Percentiles rank a stretch among this genome's conserved stretches.
These are phyloP conservation scores for Pseudorhombus dupliciocellatus DNA, from an alignment of 2,113 vertebrate genomes.

Conservation along the genomic window DNA sequence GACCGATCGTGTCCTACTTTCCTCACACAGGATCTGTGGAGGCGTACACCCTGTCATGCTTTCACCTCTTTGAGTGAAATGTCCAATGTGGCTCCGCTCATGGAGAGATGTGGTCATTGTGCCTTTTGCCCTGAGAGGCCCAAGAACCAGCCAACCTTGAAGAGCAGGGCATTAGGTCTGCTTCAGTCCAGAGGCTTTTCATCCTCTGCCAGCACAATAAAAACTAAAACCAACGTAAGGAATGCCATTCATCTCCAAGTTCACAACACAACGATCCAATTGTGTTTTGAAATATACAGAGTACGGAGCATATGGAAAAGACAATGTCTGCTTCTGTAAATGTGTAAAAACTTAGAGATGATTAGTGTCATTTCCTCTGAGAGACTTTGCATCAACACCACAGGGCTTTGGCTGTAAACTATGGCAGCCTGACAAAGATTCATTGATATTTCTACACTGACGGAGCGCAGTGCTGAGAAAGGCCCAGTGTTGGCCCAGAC, in stretches of 20 bases:
- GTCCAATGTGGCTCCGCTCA: conserved; percentile 50
- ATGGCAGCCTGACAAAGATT: conserved; percentile 47
- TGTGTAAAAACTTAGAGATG: conserved; percentile 19
- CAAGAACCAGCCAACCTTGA: conserved; percentile 69
- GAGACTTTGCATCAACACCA: conserved; percentile 29
- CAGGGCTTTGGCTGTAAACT: conserved; percentile 43
- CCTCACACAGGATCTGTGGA: conserved; percentile 52
- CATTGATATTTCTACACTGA: conserved; percentile 63
- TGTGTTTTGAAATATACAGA: conserved; percentile 38
- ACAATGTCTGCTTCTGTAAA: conserved; percentile 19
- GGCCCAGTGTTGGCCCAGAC: conserved; percentile 40
- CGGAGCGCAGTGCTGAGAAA: conserved; percentile 40
- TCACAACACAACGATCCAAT: conserved; percentile 36
- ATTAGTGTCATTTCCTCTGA: conserved; percentile 17
- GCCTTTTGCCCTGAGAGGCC: conserved; percentile 58
- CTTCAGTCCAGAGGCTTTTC: conserved; percentile 65
- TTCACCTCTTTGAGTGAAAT: conserved; percentile 63
- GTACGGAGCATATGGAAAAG: conserved; percentile 14
- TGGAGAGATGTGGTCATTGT: conserved; percentile 70
- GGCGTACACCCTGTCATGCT: conserved; percentile 61
- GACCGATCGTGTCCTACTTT: conserved; percentile 60
- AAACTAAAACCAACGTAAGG: conserved; percentile 51
- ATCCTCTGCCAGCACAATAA: conserved; percentile 55
- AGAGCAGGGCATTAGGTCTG: conserved; percentile 64
- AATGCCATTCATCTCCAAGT: conserved; percentile 44